phyloP scores from a whole-genome alignment of 2,888 invertebrate genomes.

The Lepidochrysops patricia region DNA sequence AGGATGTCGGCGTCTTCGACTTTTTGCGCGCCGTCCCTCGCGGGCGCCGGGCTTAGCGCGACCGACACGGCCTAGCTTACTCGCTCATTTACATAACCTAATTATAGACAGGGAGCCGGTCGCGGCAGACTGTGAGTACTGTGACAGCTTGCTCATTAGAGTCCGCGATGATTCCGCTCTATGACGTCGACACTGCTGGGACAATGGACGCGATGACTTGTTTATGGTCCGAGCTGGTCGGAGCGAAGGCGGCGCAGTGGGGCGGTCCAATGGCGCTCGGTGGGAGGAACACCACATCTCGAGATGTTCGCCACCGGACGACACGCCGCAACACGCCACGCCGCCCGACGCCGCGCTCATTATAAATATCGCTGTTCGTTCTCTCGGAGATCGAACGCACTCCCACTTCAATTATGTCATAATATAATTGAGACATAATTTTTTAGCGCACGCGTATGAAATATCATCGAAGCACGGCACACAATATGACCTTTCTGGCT shows the following conservation, averaged over 20 bases:
- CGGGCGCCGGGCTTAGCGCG: conserved; percentile 47
- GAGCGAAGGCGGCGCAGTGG: conserved; percentile 63
- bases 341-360: conserved; percentile 35
- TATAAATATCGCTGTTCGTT: conserved; percentile 30
- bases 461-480: neutral
- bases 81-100: conserved; percentile 1
- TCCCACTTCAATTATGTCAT: conserved; percentile 28
- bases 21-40: conserved; percentile 65
- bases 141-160: neutral
- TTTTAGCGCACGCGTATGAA: conserved; percentile 12
- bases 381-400: conserved; percentile 25
- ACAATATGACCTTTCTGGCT: neutral
- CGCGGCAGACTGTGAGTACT: no score
- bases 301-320: conserved; percentile 44
- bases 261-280: conserved; percentile 55
- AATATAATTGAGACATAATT: conserved; percentile 36
- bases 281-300: conserved; percentile 67
- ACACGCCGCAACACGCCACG: conserved; percentile 40
- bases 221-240: conserved; percentile 71
- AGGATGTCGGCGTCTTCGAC: conserved; percentile 68
- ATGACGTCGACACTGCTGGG: conserved; percentile 59
- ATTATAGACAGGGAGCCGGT: neutral
- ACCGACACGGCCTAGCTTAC: neutral
- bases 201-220: conserved; percentile 70
- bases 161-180: conserved; percentile 47